These are phyloP conservation scores for Tenthredo mesomela DNA, from an alignment of 2,888 invertebrate species.

Conservation along the genomic window DNA sequence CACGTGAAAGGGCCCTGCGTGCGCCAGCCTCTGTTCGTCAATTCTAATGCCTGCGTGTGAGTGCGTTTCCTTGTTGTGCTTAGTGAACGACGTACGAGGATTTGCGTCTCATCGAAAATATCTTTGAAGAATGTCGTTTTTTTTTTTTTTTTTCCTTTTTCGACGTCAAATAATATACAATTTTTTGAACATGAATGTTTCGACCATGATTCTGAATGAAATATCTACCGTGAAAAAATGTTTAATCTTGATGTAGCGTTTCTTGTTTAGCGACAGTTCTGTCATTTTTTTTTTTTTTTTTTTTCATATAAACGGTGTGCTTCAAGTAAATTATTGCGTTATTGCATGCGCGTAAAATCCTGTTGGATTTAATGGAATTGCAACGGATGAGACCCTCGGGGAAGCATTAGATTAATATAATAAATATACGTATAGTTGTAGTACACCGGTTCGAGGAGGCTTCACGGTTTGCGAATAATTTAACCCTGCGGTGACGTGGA, in stretches of 20 bases:
- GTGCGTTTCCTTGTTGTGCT: not conserved
- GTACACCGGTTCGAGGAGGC: not conserved
- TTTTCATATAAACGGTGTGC: not conserved
- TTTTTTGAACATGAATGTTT: too few relatives aligned
- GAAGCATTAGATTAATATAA: conserved; percentile 44
- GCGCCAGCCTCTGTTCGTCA: conserved; percentile 48
- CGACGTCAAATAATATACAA: too few relatives aligned
- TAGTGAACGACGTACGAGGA: not conserved
- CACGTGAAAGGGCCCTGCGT: conserved; percentile 48
- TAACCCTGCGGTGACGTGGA: conserved; percentile 35
- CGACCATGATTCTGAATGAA: not conserved
- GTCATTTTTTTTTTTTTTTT: not conserved
- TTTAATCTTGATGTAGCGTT: not conserved
- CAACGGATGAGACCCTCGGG: conserved; percentile 26
- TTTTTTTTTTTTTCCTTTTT: too few relatives aligned
- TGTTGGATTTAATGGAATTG: conserved; percentile 22
- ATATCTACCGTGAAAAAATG: not conserved
- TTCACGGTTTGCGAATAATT: conserved; percentile 11
- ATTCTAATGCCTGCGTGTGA: not conserved
- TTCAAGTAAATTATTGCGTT: conserved; percentile 31
- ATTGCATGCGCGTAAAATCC: conserved; percentile 35
- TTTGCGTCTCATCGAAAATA: too few relatives aligned
- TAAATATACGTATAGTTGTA: conserved; percentile 24
- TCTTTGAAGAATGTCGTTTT: too few relatives aligned
- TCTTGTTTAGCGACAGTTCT: conserved; percentile 36